Evolutionary conservation across 2,113 vertebrate genomes (phyloP).

Genomic region (Puntigrus tetrazona): DNA sequence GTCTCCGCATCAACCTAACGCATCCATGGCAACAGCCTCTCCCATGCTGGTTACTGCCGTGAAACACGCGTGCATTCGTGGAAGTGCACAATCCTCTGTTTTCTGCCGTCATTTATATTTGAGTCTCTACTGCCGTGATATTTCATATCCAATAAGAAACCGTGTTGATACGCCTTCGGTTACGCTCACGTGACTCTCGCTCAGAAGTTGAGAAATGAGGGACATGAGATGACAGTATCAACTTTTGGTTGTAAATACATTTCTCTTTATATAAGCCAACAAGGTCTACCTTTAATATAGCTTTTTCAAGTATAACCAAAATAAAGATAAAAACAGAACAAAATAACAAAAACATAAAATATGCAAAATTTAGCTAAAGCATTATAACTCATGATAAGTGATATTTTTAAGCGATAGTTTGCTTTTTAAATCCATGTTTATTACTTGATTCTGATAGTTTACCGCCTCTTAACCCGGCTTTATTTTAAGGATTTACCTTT

Average conservation of each 20-base stretch:
- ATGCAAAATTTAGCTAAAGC: conserved; percentile 76
- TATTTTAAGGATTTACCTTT: conserved; percentile 70
- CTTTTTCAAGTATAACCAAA: conserved; percentile 77
- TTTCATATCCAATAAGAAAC: not conserved
- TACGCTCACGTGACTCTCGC: not conserved
- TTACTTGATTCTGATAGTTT: conserved; percentile 72
- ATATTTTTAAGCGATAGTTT: conserved; percentile 61
- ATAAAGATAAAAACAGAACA: conserved; percentile 62
- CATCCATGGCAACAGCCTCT: conserved; percentile 22
- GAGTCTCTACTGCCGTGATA: conserved; percentile 33
- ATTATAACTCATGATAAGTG: conserved; percentile 72
- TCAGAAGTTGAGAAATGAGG: not conserved
- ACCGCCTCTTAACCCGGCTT: conserved; percentile 65
- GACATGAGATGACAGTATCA: conserved; percentile 48
- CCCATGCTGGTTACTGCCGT: conserved; percentile 12
- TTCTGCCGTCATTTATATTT: conserved; percentile 10
- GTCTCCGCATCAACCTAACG: not conserved
- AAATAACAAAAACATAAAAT: conserved; percentile 66
- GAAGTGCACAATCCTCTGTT: conserved; percentile 2
- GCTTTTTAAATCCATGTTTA: conserved; percentile 72
- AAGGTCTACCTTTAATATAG: conserved; percentile 78
- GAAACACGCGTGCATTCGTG: not conserved
- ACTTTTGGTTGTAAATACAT: conserved; percentile 76
- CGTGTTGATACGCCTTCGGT: not conserved
- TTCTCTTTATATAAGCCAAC: conserved; percentile 79